Conservation (phyloP, 2,888 invertebrate species). For the Ditula angustiorana region DNA sequence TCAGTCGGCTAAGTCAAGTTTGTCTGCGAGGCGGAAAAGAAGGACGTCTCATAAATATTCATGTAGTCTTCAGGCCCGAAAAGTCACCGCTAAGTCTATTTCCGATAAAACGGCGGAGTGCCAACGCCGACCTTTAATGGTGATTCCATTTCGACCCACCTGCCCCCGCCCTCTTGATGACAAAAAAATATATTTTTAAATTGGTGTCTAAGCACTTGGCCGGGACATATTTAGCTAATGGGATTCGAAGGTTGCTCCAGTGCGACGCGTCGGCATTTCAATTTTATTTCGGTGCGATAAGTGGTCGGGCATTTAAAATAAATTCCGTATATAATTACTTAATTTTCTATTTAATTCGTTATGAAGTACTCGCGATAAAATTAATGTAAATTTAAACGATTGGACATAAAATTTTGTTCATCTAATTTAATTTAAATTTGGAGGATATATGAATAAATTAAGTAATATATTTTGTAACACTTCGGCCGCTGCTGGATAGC, state of each 20-base stretch:
- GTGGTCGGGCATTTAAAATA: not conserved
- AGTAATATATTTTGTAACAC: no score
- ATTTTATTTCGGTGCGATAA: not conserved
- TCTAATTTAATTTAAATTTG: no score
- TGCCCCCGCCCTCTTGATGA: slow-evolving; percentile 44
- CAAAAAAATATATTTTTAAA: slow-evolving; percentile 52
- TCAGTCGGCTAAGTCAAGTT: slow-evolving; percentile 50
- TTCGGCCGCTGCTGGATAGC: no score
- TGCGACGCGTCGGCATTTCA: not conserved
- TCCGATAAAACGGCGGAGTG: slow-evolving; percentile 72
- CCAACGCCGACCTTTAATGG: slow-evolving; percentile 64
- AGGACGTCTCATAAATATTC: slow-evolving; percentile 80
- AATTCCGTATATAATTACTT: not conserved
- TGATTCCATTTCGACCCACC: slow-evolving; percentile 64
- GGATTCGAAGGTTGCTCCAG: not conserved
- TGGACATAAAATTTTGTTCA: no score
- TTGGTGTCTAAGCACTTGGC: slow-evolving; percentile 40
- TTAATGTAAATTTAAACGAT: not conserved
- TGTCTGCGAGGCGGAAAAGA: slow-evolving; percentile 64
- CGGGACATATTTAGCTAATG: slow-evolving; percentile 11
- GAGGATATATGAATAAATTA: no score
- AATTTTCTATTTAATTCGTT: not conserved
- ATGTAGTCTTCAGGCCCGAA: slow-evolving; percentile 75
- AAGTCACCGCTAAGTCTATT: slow-evolving; percentile 81
- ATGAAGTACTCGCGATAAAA: not conserved